Evolutionary conservation across 2,888 invertebrate species (phyloP).

Genomic region (Drosophila affinis): DNA sequence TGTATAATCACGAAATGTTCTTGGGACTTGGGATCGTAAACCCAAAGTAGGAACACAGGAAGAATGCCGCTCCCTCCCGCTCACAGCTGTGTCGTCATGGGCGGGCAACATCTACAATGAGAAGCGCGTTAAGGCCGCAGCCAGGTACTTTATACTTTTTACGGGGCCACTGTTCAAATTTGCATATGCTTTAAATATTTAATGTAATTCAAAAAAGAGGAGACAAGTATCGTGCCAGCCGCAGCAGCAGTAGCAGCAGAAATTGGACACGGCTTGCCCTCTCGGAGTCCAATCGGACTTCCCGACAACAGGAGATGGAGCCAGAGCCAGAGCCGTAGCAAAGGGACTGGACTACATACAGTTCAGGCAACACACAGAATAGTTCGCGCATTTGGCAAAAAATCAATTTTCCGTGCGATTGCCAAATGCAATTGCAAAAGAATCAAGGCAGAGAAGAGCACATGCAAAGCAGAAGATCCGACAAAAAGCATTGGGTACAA

Average conservation of each 20-base stretch:
- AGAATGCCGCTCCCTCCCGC: constrained; percentile 16
- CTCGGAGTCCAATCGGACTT: constrained; percentile 57
- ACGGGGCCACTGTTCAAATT: constrained; percentile 75
- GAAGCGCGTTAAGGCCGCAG: constrained; percentile 59
- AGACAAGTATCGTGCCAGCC: constrained; percentile 50
- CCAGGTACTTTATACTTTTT: constrained; percentile 61
- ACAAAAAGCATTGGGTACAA: background rate
- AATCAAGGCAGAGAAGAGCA: constrained; percentile 12
- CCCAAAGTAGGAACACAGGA: background rate
- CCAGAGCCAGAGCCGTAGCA: constrained; percentile 5
- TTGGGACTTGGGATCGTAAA: background rate
- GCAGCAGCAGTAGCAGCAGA: constrained; percentile 37
- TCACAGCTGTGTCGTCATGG: constrained; percentile 5
- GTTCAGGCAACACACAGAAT: constrained; percentile 38
- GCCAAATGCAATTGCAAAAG: constrained; percentile 58
- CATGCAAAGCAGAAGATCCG: constrained; percentile 6
- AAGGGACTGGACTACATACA: constrained; percentile 30
- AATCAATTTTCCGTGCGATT: constrained; percentile 74
- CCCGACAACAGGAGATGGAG: constrained; percentile 42
- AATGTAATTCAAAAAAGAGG: constrained; percentile 75
- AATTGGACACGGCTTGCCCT: constrained; percentile 57
- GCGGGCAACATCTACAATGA: constrained; percentile 41
- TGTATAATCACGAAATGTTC: background rate
- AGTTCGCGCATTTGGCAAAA: constrained; percentile 72
- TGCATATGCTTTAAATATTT: constrained; percentile 79